Conservation (phyloP, 2,797 vertebrate genomes). For the Dendrocincla tyrannina region DNA sequence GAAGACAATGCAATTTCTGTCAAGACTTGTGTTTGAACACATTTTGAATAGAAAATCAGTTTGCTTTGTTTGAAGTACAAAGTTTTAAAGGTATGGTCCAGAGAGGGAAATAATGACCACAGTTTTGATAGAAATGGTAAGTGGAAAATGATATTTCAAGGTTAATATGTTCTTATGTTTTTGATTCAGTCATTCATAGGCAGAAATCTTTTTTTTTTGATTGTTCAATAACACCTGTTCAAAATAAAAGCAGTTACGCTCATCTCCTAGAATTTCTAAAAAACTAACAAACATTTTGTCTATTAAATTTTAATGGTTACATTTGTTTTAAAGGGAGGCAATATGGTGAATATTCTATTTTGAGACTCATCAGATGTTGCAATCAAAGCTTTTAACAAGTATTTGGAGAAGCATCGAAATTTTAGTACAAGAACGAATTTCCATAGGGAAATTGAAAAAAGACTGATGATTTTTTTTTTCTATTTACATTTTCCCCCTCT, state of each 20-base stretch:
- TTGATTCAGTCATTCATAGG: not conserved
- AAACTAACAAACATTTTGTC: not conserved
- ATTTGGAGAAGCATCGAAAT: not conserved
- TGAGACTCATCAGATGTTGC: not conserved
- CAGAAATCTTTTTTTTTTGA: not conserved
- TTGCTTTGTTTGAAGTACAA: not conserved
- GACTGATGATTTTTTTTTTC: not conserved
- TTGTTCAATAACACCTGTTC: not conserved
- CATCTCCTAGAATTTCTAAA: not conserved
- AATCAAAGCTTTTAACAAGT: conserved; percentile 1
- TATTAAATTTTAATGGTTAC: not conserved
- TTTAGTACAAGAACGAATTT: not conserved
- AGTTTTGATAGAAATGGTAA: not conserved
- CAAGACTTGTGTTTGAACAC: not conserved
- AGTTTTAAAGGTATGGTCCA: not conserved
- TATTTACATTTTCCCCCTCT: not conserved
- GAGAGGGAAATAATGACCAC: not conserved
- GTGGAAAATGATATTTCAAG: not conserved
- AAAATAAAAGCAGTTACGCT: not conserved
- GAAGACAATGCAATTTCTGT: not conserved
- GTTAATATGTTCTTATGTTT: not conserved
- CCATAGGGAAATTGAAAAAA: not conserved
- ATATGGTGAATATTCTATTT: not conserved
- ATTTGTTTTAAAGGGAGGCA: not conserved
- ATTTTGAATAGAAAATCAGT: not conserved